Evolutionary conservation across 2,888 invertebrate species (phyloP).

Genomic region (Nysson spinosus): DNA sequence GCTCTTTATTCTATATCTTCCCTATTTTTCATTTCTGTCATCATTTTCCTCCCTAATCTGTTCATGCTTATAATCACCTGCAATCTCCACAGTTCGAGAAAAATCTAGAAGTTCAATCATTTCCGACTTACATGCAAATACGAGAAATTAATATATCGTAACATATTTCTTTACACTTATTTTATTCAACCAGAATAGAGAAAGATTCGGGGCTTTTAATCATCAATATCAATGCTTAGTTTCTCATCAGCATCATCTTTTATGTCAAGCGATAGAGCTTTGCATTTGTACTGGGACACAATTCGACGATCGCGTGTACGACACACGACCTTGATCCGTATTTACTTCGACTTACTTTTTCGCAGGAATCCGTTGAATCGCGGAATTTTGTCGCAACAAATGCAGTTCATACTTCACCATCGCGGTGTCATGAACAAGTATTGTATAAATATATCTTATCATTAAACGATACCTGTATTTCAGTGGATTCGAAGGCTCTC

Average conservation of each 20-base stretch:
- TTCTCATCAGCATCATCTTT: constrained; percentile 53
- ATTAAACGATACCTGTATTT: constrained; percentile 37
- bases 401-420: constrained; percentile 48
- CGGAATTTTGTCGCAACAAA: constrained; percentile 49
- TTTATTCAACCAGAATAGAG: constrained; percentile 47
- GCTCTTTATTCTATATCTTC: constrained; percentile 50
- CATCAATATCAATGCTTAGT: constrained; percentile 66
- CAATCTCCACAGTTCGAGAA: constrained; percentile 40
- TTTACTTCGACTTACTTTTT: constrained; percentile 6
- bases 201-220: constrained; percentile 66
- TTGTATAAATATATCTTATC: constrained; percentile 5
- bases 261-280: constrained; percentile 34
- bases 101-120: too few relatives aligned
- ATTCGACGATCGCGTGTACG: constrained; percentile 22
- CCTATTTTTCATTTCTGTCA: constrained; percentile 33
- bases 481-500: constrained; percentile 72
- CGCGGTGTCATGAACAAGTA: constrained; percentile 9
- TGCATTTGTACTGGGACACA: constrained; percentile 37
- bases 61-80: constrained; percentile 46
- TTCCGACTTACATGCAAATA: not conserved
- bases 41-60: constrained; percentile 34
- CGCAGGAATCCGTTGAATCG: constrained; percentile 19
- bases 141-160: not conserved
- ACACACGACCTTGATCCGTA: not conserved
- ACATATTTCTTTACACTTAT: constrained; percentile 8